Evolutionary conservation across 2,797 vertebrate species (phyloP), one percentile per base, ranked within the genome.

Genomic region (Rhabdomys pumilio): DNA sequence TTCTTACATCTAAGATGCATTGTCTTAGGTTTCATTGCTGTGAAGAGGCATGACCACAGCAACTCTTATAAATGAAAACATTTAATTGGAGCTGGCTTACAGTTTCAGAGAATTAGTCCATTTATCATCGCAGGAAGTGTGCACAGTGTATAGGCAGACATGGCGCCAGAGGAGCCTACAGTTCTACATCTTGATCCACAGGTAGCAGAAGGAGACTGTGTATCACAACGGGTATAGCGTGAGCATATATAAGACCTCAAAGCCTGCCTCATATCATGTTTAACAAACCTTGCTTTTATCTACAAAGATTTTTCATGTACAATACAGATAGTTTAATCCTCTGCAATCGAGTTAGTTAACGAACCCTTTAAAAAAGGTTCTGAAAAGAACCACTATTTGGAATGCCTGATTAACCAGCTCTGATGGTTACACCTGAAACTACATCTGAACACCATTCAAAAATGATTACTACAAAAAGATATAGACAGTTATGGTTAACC

Each of bases 301-400:
- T 99, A 99, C 99, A 99, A 99, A 99, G 98, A 99, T 99, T 99
- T 99, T 99, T 99, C 99, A 99, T 99, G 99, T 99, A 99, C 99
- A 99, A 99, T 99, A 99, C 99, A 99, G 99, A 99, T 99, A 99
- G 99, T 99, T 99, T 99, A 99, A 99, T 99, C 99, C 99, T 99
- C 99, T 99, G 99, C 98, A 99, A 99, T 99, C 99, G 99, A 99
- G 99, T 99, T 99, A 99, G 99, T 99, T 99, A 99, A 99, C 99
- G 99, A 99, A 99, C 99, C 99, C 99, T 99, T 99, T 99, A 98
- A 99, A 99, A 99, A 99, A 99, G 99, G 99, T 99, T 99, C 99
- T 99, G 99, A 99, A 99, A 99, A 99, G 99, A 99, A 99, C 99
- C 99, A 99, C 99, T 99, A 99, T 99, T 99, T 99, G 99, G 99